Conservation (phyloP, 2,113 vertebrate species). For the Camelus bactrianus region DNA sequence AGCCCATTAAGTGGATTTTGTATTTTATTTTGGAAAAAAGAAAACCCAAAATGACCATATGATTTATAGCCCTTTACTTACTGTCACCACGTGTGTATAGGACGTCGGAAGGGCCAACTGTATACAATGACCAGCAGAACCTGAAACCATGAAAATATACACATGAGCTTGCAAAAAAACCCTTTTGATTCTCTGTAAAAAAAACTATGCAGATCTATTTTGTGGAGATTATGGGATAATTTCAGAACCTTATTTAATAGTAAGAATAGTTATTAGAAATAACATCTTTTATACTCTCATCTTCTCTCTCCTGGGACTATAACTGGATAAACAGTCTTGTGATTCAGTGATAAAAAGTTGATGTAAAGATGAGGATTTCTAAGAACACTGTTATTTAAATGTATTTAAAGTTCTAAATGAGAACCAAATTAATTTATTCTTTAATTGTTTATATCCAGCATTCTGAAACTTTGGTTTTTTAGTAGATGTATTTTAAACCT, state of each 20-base stretch:
- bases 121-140: not conserved
- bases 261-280: not conserved
- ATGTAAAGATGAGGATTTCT: not conserved
- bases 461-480: constrained; percentile 44
- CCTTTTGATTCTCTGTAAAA: not conserved
- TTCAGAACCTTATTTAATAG: not conserved
- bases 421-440: not conserved
- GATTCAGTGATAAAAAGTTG: not conserved
- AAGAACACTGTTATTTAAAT: not conserved
- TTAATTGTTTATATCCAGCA: not conserved
- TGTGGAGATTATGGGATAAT: not conserved
- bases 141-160: not conserved
- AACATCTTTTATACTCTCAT: not conserved
- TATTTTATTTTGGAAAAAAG: constrained; percentile 11
- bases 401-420: constrained; percentile 41
- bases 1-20: not conserved
- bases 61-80: not conserved
- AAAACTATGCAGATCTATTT: not conserved
- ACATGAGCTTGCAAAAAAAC: not conserved
- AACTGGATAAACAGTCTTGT: not conserved
- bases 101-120: not conserved
- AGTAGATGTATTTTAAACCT: not conserved
- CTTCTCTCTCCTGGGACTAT: not conserved
- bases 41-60: not conserved
- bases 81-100: not conserved